Conservation (phyloP, 2,888 invertebrate genomes). For the Dinocampus coccinellae region DNA sequence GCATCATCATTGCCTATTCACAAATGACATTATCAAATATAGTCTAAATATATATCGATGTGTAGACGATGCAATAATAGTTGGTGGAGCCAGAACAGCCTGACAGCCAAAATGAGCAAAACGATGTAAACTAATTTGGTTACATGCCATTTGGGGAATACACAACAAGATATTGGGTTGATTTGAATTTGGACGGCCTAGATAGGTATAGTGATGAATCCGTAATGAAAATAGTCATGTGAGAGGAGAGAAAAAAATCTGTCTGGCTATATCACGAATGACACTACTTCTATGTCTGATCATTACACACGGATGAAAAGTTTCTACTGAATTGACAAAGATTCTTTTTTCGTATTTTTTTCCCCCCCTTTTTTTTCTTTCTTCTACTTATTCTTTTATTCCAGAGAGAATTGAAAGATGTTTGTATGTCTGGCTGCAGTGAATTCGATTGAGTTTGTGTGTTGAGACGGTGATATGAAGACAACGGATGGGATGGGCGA, state of each 20-base stretch:
- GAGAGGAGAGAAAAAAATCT: neutral
- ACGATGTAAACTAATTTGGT: conserved; percentile 23
- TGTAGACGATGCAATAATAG: neutral
- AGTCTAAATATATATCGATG: neutral
- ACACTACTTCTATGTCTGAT: neutral
- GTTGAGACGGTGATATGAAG: conserved; percentile 2
- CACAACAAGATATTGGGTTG: conserved; percentile 14
- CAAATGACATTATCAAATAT: neutral
- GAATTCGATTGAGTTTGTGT: conserved; percentile 12
- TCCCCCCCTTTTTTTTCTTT: too few species aligned
- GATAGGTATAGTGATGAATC: conserved; percentile 6
- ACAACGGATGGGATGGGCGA: neutral
- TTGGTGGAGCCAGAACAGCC: conserved; percentile 20
- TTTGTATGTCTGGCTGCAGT: conserved; percentile 1
- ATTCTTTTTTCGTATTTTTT: neutral
- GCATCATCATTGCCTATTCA: neutral
- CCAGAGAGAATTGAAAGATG: conserved; percentile 5
- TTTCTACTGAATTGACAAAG: neutral
- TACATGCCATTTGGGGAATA: conserved; percentile 23
- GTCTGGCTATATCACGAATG: neutral
- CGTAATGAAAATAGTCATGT: neutral
- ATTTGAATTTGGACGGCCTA: conserved; percentile 20
- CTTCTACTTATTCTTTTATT: too few species aligned
- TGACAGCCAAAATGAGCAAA: conserved; percentile 27
- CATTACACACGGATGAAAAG: neutral